Percentiles rank a stretch among this genome's conserved stretches.
Evolutionary conservation across 2,797 vertebrate genomes (phyloP).

Genomic region (Myotis pilosus): DNA sequence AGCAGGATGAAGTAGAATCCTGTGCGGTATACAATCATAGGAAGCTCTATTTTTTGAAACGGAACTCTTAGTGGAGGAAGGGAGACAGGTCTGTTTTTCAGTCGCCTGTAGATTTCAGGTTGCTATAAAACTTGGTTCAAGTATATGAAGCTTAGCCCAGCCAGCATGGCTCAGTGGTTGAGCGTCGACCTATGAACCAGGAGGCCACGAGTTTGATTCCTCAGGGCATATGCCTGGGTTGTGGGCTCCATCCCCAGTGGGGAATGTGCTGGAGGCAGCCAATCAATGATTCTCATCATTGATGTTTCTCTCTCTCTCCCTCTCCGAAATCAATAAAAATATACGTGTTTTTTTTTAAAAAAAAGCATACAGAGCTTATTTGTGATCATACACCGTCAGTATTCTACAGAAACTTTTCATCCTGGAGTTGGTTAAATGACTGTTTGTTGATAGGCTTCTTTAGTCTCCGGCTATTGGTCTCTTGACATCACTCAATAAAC

Average conservation of each 20-base stretch:
- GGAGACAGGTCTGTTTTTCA: constrained; percentile 49
- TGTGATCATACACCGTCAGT: constrained; percentile 1
- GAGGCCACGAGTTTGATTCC: no score
- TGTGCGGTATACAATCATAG: constrained; percentile 50
- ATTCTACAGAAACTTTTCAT: background rate
- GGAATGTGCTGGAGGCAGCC: no score
- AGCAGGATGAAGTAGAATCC: constrained; percentile 61
- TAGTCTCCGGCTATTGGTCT: background rate
- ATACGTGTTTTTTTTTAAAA: no score
- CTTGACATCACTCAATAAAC: background rate
- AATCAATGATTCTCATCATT: no score
- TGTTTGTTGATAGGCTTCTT: background rate
- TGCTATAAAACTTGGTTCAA: constrained; percentile 34
- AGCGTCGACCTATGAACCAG: no score
- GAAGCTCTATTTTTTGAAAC: constrained; percentile 67
- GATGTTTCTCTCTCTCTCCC: no score
- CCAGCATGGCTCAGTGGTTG: no score
- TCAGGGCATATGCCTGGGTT: no score
- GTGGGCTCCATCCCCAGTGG: no score
- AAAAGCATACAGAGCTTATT: background rate
- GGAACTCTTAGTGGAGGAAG: constrained; percentile 10
- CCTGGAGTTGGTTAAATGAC: background rate
- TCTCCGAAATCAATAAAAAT: no score
- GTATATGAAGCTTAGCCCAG: background rate
- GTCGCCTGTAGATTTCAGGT: constrained; percentile 40